A percentile compares a stretch with the other conserved stretches of the same genome.
Evolutionary conservation across 2,888 invertebrate genomes (phyloP).

Genomic region (Scelioninae gen. 2): DNA sequence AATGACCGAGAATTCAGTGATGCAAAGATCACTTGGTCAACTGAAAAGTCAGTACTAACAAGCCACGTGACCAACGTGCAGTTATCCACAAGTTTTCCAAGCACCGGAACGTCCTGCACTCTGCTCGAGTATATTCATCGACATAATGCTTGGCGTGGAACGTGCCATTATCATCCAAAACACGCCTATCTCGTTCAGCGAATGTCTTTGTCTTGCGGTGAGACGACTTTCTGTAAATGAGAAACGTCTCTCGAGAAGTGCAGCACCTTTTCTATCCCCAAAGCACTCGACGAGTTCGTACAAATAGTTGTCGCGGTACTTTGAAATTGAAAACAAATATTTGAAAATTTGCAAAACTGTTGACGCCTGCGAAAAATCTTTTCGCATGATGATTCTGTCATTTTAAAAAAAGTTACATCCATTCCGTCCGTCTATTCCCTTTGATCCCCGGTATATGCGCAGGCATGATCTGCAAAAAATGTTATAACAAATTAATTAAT

Average conservation of each 20-base stretch:
- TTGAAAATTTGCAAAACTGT: no score
- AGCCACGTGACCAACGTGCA: slow-evolving; percentile 29
- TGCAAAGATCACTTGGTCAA: slow-evolving; percentile 40
- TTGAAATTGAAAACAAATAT: no score
- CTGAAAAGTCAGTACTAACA: slow-evolving; percentile 41
- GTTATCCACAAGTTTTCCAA: slow-evolving; percentile 30
- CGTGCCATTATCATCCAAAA: slow-evolving; percentile 49
- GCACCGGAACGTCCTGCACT: slow-evolving; percentile 18
- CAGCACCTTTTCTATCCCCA: slow-evolving; percentile 7
- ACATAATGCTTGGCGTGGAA: slow-evolving; percentile 48
- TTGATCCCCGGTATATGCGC: no score
- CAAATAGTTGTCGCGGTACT: slow-evolving; percentile 17
- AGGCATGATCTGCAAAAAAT: no score
- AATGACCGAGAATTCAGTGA: no score
- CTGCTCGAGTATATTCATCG: slow-evolving; percentile 48
- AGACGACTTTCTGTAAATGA: slow-evolving; percentile 51
- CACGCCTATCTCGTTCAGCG: slow-evolving; percentile 47
- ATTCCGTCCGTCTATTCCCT: no score
- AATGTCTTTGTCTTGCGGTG: slow-evolving; percentile 50
- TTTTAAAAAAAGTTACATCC: no score
- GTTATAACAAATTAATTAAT: no score
- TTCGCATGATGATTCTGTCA: no score
- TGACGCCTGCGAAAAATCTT: no score
- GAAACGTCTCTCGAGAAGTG: slow-evolving; percentile 22
- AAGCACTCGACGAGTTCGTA: slow-evolving; percentile 23